These are phyloP conservation scores for Myripristis murdjan DNA, from an alignment of 2,797 vertebrate genomes.

Conservation along the genomic window DNA sequence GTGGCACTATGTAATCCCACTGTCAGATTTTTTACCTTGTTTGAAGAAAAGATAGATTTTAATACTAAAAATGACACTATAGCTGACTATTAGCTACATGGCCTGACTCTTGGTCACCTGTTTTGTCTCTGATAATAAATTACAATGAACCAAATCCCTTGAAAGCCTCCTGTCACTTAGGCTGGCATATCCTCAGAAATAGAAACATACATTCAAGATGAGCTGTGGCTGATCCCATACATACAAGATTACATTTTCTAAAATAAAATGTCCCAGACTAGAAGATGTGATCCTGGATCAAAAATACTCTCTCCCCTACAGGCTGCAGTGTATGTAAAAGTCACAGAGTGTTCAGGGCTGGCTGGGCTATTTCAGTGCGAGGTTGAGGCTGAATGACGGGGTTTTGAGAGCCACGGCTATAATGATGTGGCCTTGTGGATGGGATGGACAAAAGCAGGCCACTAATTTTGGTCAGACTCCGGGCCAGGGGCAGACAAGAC, in stretches of 20 bases:
- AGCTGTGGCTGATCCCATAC: not conserved
- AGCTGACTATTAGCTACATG: no score
- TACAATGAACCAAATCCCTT: not conserved
- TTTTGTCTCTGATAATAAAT: not conserved
- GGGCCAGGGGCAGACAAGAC: constrained; percentile 74
- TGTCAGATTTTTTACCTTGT: no score
- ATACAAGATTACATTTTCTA: constrained; percentile 3
- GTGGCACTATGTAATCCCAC: no score
- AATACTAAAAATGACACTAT: no score
- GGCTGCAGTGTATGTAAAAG: constrained; percentile 26
- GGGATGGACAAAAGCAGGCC: constrained; percentile 80
- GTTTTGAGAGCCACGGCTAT: constrained; percentile 72
- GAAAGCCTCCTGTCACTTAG: no score
- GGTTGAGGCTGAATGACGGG: constrained; percentile 75
- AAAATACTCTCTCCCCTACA: constrained; percentile 48
- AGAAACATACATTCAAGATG: constrained; percentile 3
- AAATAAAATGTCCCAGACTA: constrained; percentile 41
- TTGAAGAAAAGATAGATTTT: no score
- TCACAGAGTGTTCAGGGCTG: constrained; percentile 8
- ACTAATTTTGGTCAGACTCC: constrained; percentile 85
- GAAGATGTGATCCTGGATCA: constrained; percentile 42
- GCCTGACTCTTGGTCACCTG: no score
- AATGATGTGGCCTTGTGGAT: constrained; percentile 83
- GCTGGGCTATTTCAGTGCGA: constrained; percentile 76
- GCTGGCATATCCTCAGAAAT: not conserved